A percentile compares a stretch with the other conserved stretches of the same genome.
Evolutionary conservation across 2,888 invertebrate species (phyloP).

Genomic region (Halictus quadricinctus): DNA sequence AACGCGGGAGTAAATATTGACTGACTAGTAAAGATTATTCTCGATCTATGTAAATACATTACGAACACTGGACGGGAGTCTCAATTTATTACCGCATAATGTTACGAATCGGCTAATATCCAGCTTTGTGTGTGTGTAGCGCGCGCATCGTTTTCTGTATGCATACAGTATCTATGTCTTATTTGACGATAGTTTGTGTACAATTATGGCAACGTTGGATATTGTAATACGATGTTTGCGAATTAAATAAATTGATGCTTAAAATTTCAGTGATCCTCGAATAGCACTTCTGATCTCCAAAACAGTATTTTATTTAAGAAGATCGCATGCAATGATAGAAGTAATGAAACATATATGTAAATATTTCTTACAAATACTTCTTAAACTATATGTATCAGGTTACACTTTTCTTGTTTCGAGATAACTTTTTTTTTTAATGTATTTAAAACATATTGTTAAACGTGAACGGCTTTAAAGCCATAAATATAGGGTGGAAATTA

Average conservation of each 20-base stretch:
- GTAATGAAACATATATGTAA: neutral
- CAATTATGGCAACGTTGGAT: neutral
- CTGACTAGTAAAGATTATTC: constrained; percentile 48
- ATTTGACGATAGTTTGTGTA: neutral
- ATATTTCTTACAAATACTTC: neutral
- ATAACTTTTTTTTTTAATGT: too few species aligned
- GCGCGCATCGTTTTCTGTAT: neutral
- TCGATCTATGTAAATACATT: constrained; percentile 43
- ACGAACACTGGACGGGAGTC: constrained; percentile 4
- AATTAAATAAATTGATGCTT: neutral
- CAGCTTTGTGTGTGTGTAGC: neutral
- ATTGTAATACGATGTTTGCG: neutral
- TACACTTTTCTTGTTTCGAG: neutral
- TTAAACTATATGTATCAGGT: neutral
- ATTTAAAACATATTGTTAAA: neutral
- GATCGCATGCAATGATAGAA: neutral
- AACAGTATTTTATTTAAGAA: neutral
- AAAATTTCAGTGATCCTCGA: neutral
- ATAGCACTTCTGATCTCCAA: neutral
- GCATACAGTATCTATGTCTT: neutral
- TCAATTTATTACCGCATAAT: constrained; percentile 15
- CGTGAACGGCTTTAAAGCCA: neutral
- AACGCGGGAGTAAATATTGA: constrained; percentile 47
- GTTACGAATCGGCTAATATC: constrained; percentile 9
- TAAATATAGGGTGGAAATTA: neutral